Base-by-base conservation (phyloP, 2,888 invertebrate species). In the Dione juno region DNA sequence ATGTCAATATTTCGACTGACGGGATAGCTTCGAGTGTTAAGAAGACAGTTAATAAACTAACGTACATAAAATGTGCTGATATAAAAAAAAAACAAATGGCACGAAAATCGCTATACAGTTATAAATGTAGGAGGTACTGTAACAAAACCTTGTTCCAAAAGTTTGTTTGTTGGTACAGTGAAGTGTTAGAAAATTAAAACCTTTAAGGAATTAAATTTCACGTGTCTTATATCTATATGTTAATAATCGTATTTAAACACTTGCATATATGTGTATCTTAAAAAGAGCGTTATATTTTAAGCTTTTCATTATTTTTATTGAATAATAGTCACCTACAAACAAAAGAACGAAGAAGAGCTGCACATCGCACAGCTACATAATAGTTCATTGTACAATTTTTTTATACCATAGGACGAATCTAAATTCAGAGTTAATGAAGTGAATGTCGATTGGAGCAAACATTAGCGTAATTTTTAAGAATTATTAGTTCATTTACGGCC, bases 11-110 rank as follows among this genome's bases (percentile, higher is more conserved):
- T n/a, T n/a, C n/a, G n/a, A n/a, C n/a, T n/a, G n/a, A n/a, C n/a
- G n/a, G n/a, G n/a, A n/a, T n/a, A n/a, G n/a, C n/a, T n/a, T n/a
- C n/a, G n/a, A n/a, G n/a, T n/a, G n/a, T n/a, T n/a, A n/a, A n/a
- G n/a, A n/a, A n/a, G n/a, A n/a, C n/a, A n/a, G n/a, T n/a, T n/a
- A n/a, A n/a, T n/a, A n/a, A n/a, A n/a, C n/a, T n/a, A n/a, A n/a
- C n/a, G n/a, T n/a, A n/a, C n/a, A n/a, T n/a, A n/a, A n/a, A n/a
- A n/a, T n/a, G n/a, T n/a, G n/a, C n/a, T n/a, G n/a, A n/a, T n/a
- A n/a, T n/a, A n/a, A n/a, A n/a, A n/a, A n/a, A n/a, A 41, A 58
- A 72, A 65, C 16, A n/a, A 48, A 21, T 73, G 63, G 58, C 40
- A 66, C 63, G 66, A 70, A 70, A 41, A 37, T 54, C 21, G 11